These are phyloP conservation scores for Dysidea cf. avara DNA, from an alignment of 37 sponge, comb jelly and placozoan species.

Conservation along the genomic window DNA sequence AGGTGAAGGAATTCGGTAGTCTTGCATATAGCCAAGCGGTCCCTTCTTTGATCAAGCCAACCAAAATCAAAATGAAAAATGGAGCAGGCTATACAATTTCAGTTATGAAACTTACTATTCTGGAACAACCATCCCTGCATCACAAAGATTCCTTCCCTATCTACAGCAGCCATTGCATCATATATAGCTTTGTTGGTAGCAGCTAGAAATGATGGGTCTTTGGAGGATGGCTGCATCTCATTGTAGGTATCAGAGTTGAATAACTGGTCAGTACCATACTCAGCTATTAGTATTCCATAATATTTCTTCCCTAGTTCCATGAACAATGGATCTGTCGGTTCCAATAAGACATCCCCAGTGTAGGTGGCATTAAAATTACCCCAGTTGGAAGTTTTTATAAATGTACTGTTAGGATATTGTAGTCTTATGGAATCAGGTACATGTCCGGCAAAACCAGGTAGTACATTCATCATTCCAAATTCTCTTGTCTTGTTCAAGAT, in stretches of 20 bases:
- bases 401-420: constrained; percentile 33
- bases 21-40: too few relatives aligned
- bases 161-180: constrained; percentile 41
- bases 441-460: constrained; percentile 73
- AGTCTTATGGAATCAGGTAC: constrained; percentile 46
- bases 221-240: constrained; percentile 56
- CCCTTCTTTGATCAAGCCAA: too few relatives aligned
- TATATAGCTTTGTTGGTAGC: constrained; percentile 48
- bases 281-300: constrained; percentile 32
- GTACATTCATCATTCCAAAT: constrained; percentile 67
- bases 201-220: constrained; percentile 31
- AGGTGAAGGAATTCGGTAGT: too few relatives aligned
- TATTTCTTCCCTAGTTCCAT: constrained; percentile 28
- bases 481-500: constrained; percentile 27
- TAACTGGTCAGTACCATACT: constrained; percentile 56
- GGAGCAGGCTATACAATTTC: too few relatives aligned
- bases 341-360: constrained; percentile 44
- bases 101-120: constrained; percentile 1
- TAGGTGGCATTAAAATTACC: constrained; percentile 43
- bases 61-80: too few relatives aligned
- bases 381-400: constrained; percentile 29
- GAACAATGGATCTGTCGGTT: constrained; percentile 70
- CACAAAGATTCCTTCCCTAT: constrained; percentile 47
- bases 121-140: constrained; percentile 83
- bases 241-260: constrained; percentile 67